Evolutionary conservation across 2,888 invertebrate genomes (phyloP).

Genomic region (Drosophila koepferae): DNA sequence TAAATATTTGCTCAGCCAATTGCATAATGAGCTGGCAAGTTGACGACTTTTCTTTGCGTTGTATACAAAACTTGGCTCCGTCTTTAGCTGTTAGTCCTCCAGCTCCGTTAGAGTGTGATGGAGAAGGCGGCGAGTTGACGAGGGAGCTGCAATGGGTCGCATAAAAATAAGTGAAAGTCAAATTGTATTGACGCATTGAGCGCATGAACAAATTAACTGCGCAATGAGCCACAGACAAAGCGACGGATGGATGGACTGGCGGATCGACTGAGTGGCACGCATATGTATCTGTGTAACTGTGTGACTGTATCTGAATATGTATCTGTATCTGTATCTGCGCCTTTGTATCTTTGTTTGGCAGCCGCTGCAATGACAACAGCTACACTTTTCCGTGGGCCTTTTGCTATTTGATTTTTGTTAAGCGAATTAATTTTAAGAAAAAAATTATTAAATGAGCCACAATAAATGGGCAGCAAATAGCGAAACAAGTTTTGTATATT

Average conservation of each 20-base stretch:
- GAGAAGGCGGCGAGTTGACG: background rate
- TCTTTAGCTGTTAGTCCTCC: slow-evolving; percentile 45
- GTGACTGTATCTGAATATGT: slow-evolving; percentile 46
- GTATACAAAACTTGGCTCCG: slow-evolving; percentile 34
- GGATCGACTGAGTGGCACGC: slow-evolving; percentile 35
- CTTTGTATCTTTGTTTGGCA: slow-evolving; percentile 15
- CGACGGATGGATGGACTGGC: slow-evolving; percentile 17
- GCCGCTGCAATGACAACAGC: slow-evolving; percentile 33
- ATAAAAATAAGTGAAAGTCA: slow-evolving; percentile 78
- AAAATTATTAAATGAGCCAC: slow-evolving; percentile 63
- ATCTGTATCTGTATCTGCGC: slow-evolving; percentile 8
- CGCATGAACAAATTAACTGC: slow-evolving; percentile 80
- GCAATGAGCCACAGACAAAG: slow-evolving; percentile 67
- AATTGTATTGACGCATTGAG: slow-evolving; percentile 81
- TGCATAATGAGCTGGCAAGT: slow-evolving; percentile 60
- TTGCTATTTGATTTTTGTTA: slow-evolving; percentile 53
- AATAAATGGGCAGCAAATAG: slow-evolving; percentile 55
- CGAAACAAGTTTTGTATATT: slow-evolving; percentile 63
- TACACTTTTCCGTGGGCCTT: slow-evolving; percentile 46
- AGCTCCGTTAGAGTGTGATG: slow-evolving; percentile 14
- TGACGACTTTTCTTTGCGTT: slow-evolving; percentile 40
- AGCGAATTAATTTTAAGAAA: slow-evolving; percentile 60
- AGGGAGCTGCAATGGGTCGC: slow-evolving; percentile 63
- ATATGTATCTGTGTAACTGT: slow-evolving; percentile 34
- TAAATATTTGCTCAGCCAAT: slow-evolving; percentile 58